phyloP scores from a whole-genome alignment of 2,113 vertebrate species.

The Heterotilapia buettikoferi region DNA sequence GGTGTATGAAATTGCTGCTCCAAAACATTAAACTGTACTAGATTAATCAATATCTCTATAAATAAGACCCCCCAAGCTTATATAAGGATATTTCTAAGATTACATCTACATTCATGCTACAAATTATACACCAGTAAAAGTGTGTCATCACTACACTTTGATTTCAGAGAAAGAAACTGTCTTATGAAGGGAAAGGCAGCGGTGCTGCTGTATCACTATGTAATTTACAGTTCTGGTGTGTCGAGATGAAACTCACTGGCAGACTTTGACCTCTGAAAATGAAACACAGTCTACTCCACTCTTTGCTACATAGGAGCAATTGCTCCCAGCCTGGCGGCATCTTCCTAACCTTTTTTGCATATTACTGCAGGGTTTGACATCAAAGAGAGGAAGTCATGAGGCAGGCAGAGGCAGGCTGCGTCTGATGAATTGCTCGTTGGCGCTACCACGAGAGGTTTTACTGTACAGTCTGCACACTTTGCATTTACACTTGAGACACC shows the following conservation, averaged over 20 bases:
- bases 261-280: background rate
- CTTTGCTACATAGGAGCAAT: background rate
- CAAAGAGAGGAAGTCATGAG: slow-evolving; percentile 5
- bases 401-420: background rate
- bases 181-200: background rate
- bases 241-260: background rate
- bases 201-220: background rate
- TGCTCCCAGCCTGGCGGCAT: background rate
- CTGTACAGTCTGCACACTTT: background rate
- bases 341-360: slow-evolving; percentile 36
- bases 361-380: slow-evolving; percentile 12
- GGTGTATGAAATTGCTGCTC: background rate
- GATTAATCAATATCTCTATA: background rate
- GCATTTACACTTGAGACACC: background rate
- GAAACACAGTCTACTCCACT: background rate
- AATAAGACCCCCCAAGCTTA: background rate
- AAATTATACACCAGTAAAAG: background rate
- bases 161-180: background rate
- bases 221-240: background rate
- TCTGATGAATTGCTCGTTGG: background rate
- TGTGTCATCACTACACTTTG: background rate
- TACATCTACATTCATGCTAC: background rate
- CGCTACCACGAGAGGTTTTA: background rate
- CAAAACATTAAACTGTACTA: background rate
- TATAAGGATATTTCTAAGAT: background rate